Base-by-base conservation (phyloP, 2,888 invertebrate species). In the Tachina grossa region DNA sequence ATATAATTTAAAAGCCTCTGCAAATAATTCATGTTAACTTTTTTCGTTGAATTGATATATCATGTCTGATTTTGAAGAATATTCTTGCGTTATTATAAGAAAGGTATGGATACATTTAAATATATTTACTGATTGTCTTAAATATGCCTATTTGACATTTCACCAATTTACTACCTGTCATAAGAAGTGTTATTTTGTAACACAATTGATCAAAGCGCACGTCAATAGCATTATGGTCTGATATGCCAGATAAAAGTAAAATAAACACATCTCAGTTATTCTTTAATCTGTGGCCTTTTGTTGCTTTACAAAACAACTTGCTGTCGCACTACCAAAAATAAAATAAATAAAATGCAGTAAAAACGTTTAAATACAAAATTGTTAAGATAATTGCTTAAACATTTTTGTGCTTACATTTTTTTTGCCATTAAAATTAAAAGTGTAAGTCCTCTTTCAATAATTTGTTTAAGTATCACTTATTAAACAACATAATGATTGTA, bases 401-500 rank as follows among this genome's bases (percentile, higher is more conserved):
- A 45, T 45, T 43, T 45, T 14, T 19, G 19, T 63, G 43, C 9
- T 2, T 63, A 11, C 5, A 41, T 39, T 41, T 10, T 61, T 61
- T 61, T 61, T 31, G 6, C 11, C 31, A 31, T 31, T 8, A 57
- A 16, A 10, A 22, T 22, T 2, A 22, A 19, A 19, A n/a, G 14
- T 69, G 9, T 51, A 43, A 49, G 2, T 22, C 19, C 4, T 49
- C 22, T 68, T 16, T 74, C n/a, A 22, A 19, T 47, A 51, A 57
- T 79, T 83, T 68, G 61, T 53, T 53, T 39, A 69, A 74, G 59
- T n/a, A 45, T 63, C 16, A 49, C 8, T 39, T 61, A 45, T 65
- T 69, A 41, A 76, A 55, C 69, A 76, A 47, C 19, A 83, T 71
- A 71, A 66, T 59, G 45, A 66, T 65, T 66, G 51, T n/a, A 9